phyloP scores from a whole-genome alignment of 2,888 invertebrate species.

The Nymphalis c-album region DNA sequence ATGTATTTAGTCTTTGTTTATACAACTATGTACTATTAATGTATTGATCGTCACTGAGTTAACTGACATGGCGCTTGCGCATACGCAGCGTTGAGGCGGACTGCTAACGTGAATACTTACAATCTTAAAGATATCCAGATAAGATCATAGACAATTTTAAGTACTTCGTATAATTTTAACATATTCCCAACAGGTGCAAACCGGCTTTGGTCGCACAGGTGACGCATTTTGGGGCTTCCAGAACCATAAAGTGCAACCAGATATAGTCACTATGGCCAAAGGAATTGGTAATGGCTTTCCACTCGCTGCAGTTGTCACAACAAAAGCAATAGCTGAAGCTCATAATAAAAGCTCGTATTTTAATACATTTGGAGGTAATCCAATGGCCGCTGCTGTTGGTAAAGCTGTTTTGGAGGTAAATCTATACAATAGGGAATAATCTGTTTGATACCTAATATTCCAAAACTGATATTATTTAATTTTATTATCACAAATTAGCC shows the following conservation, averaged over 20 bases:
- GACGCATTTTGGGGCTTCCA: constrained; percentile 98
- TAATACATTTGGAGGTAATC: constrained; percentile 98
- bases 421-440: too few relatives aligned
- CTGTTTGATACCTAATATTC: too few relatives aligned
- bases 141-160: background rate
- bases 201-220: constrained; percentile 97
- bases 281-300: constrained; percentile 98
- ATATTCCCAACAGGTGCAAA: constrained; percentile 86
- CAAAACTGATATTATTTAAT: too few relatives aligned
- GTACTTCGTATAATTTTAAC: background rate
- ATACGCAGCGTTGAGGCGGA: too few relatives aligned
- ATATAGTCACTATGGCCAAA: constrained; percentile 98
- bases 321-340: constrained; percentile 90
- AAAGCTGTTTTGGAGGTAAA: constrained; percentile 94
- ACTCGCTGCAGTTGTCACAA: constrained; percentile 96
- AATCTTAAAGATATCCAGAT: too few relatives aligned
- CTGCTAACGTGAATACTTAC: too few relatives aligned
- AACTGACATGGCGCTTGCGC: too few relatives aligned
- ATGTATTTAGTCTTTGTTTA: too few relatives aligned
- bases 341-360: constrained; percentile 91
- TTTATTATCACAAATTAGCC: too few relatives aligned
- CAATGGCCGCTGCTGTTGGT: constrained; percentile 93
- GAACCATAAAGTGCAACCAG: constrained; percentile 91
- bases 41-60: too few relatives aligned
- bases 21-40: too few relatives aligned